These are phyloP conservation scores for Stigmatopora nigra DNA, from an alignment of 2,113 vertebrate species.

Conservation along the genomic window DNA sequence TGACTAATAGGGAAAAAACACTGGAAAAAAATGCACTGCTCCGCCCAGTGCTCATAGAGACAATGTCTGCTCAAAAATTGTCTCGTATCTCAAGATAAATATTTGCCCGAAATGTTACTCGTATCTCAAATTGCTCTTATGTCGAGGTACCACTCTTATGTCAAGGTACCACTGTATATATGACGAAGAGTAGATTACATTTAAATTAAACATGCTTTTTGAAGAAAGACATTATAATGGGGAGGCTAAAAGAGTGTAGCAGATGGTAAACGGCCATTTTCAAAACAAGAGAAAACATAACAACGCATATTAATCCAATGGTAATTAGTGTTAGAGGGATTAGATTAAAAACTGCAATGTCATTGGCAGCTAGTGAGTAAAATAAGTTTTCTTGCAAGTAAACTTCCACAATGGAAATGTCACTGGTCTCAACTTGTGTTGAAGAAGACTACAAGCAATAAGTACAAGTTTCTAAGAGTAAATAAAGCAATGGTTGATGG, in stretches of 20 bases:
- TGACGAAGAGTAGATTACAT: conserved; percentile 3
- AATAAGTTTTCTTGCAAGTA: not conserved
- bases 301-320: conserved; percentile 6
- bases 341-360: not conserved
- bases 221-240: conserved; percentile 9
- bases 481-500: conserved; percentile 35
- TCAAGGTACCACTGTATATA: conserved; percentile 11
- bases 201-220: conserved; percentile 20
- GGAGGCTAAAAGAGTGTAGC: conserved; percentile 10
- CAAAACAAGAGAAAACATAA: conserved; percentile 7
- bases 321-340: not conserved
- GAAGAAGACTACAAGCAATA: not conserved
- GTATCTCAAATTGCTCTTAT: too few species aligned
- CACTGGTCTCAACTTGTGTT: not conserved
- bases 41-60: too few species aligned
- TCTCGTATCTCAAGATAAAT: too few species aligned
- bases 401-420: not conserved
- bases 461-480: conserved; percentile 37
- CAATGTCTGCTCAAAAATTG: too few species aligned
- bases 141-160: too few species aligned
- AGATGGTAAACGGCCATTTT: conserved; percentile 5
- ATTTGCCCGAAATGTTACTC: too few species aligned
- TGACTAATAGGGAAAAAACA: too few species aligned
- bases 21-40: too few species aligned
- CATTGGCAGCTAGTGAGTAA: conserved; percentile 8